A percentile compares a stretch with the other conserved stretches of the same genome.
Evolutionary conservation across 1,140 invertebrate species (phyloP).

Genomic region (Hylyphantes graminicola): DNA sequence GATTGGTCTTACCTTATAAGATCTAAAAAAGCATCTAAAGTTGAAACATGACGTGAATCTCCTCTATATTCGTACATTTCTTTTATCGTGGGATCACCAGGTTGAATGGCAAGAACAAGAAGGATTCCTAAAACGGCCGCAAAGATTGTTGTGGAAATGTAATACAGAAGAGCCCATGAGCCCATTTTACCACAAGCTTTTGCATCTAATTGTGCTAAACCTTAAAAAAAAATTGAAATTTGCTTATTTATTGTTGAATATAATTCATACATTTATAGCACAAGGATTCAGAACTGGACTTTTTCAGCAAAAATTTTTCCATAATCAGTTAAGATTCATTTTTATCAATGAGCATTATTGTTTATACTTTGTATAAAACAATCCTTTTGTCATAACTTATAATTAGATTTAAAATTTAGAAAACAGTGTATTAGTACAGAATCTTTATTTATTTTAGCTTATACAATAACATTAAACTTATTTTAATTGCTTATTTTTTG

Average conservation of each 20-base stretch:
- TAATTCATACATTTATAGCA: background rate
- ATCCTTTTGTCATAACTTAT: background rate
- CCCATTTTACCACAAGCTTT: conserved; percentile 70
- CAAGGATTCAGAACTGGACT: background rate
- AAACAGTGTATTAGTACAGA: no score
- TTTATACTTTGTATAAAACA: background rate
- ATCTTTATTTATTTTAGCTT: background rate
- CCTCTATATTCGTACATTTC: conserved; percentile 46
- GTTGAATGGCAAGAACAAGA: conserved; percentile 71
- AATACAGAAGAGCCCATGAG: conserved; percentile 72
- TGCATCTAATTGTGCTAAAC: conserved; percentile 67
- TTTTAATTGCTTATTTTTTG: background rate
- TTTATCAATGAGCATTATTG: background rate
- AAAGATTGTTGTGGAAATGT: conserved; percentile 73
- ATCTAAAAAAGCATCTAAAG: conserved; percentile 75
- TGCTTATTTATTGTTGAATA: background rate
- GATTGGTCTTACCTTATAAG: conserved; percentile 71
- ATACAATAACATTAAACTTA: no score
- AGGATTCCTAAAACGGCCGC: conserved; percentile 71
- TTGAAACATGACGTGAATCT: conserved; percentile 67
- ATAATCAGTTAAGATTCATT: background rate
- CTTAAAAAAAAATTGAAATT: conserved; percentile 57
- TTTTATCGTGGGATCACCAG: conserved; percentile 66
- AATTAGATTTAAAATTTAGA: background rate
- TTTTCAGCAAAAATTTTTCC: background rate